These are phyloP conservation scores for Taurulus bubalis DNA, from an alignment of 2,113 vertebrate genomes.

Conservation along the genomic window DNA sequence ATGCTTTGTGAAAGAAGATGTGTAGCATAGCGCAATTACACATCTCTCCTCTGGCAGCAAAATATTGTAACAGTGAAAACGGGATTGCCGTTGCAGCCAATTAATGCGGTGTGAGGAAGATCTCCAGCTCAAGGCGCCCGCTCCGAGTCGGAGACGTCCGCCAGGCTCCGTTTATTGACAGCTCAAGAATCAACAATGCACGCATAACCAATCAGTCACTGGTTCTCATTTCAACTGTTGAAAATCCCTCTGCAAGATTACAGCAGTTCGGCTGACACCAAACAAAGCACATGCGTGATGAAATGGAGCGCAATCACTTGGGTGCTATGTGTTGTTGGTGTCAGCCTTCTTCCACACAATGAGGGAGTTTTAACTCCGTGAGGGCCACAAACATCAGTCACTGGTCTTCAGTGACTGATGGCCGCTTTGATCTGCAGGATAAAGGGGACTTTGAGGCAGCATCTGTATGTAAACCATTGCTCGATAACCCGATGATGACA, in stretches of 20 bases:
- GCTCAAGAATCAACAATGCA: constrained; percentile 42
- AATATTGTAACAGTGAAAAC: constrained; percentile 27
- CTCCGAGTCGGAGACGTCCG: constrained; percentile 2
- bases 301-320: constrained; percentile 61
- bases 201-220: constrained; percentile 48
- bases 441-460: constrained; percentile 52
- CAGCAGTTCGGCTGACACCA: constrained; percentile 37
- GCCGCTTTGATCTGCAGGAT: constrained; percentile 61
- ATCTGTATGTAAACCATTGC: constrained; percentile 27
- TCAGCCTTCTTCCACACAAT: constrained; percentile 52
- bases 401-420: constrained; percentile 41
- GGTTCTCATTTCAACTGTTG: constrained; percentile 50
- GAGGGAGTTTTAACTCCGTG: constrained; percentile 24
- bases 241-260: constrained; percentile 54
- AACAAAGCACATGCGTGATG: constrained; percentile 66
- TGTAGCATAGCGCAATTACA: constrained; percentile 21
- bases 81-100: constrained; percentile 27
- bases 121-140: constrained; percentile 28
- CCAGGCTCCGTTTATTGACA: constrained; percentile 48
- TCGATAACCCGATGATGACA: constrained; percentile 42
- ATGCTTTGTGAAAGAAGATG: constrained; percentile 10
- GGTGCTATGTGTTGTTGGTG: constrained; percentile 30
- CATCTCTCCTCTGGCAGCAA: not conserved
- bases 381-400: constrained; percentile 43
- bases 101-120: constrained; percentile 37